Base-by-base conservation (phyloP, 2,797 vertebrate species). In the Crax fasciolata region DNA sequence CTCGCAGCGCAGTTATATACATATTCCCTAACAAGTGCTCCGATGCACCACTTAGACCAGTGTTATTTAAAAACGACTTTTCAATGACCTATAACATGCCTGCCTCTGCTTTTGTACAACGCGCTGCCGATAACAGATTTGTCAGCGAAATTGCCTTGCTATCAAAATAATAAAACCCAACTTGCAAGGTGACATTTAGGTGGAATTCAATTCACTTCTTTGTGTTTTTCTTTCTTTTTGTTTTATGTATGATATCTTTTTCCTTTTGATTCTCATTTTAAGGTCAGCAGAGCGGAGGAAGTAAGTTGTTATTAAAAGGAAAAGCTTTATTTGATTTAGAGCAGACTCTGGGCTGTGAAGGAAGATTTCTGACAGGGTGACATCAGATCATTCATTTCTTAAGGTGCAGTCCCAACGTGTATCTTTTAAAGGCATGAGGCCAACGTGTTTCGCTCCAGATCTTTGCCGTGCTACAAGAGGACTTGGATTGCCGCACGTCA, bases 141-240 rank as follows among this genome's bases (percentile, higher is more conserved):
- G 95, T 91, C 96, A 86, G 94, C 2, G 3, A 77, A 97, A 96
- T 77, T 92, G 89, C 89, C 73, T 95, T 12, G 49, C 90, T 89
- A 90, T 95, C 93, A 95, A 84, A 93, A 90, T 91, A 92, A 82
- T 92, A 96, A 97, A 96, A 92, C 46, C 88, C 84, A 84, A 28
- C 87, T 72, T 27, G 39, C 83, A 96, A 96, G 94, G 96, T 97
- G 96, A 97, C 96, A 95, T 95, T 97, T 94, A 43, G n/a, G 93
- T 84, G 83, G 80, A 94, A 96, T 93, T 96, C 93, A 90, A 95
- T 90, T 96, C 89, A 6, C 55, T 93, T 74, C 92, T 89, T 77
- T 23, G 66, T 84, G 90, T 57, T 89, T 54, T 92, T 68, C 70
- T 80, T 82, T 81, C 63, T 86, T 68, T 96, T 90, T 95, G 96